Evolutionary conservation across 2,797 vertebrate species (phyloP).

Genomic region (Fringilla coelebs): DNA sequence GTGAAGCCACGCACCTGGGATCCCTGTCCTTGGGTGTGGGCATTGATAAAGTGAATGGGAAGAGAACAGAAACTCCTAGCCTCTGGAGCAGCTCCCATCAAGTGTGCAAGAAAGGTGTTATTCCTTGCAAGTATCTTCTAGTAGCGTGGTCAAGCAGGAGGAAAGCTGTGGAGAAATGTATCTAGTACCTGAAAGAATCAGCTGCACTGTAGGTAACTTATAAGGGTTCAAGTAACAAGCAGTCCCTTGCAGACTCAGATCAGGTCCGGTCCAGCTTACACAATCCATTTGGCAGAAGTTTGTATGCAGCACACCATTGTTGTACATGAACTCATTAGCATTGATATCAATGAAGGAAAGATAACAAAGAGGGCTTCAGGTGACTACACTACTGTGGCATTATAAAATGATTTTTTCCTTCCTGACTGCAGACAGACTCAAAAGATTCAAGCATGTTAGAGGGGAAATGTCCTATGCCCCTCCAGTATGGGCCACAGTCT

Average conservation of each 20-base stretch:
- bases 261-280: background rate
- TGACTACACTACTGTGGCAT: background rate
- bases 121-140: background rate
- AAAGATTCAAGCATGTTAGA: background rate
- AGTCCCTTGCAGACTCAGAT: background rate
- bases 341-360: background rate
- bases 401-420: background rate
- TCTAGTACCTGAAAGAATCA: background rate
- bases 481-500: background rate
- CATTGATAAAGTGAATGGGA: background rate
- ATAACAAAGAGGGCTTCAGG: background rate
- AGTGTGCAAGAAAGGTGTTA: background rate
- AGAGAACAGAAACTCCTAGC: background rate
- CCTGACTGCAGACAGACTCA: rapidly evolving
- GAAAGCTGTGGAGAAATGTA: background rate
- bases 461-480: background rate
- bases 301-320: background rate
- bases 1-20: background rate
- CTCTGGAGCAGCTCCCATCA: background rate
- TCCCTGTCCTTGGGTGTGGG: background rate
- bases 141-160: background rate
- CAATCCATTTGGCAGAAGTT: background rate
- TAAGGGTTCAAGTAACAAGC: background rate
- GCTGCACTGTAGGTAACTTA: background rate
- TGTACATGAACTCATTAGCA: background rate